Conservation (phyloP, 2,797 vertebrate species). For the Morus bassanus region DNA sequence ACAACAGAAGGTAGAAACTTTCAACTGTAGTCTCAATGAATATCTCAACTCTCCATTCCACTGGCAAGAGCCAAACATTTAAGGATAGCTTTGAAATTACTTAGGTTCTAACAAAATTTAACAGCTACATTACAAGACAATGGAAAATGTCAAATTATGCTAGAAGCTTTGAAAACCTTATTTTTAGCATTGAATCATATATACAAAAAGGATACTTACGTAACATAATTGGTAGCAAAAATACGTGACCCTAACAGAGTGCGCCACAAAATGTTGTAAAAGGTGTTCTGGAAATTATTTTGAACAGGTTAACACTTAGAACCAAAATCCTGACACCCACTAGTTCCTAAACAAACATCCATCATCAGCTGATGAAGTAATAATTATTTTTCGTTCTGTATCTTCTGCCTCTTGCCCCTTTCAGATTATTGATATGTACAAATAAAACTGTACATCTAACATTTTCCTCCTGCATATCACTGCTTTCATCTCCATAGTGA, state of each 20-base stretch:
- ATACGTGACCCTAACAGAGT: not conserved
- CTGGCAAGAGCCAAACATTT: not conserved
- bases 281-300: not conserved
- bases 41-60: not conserved
- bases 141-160: not conserved
- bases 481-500: not conserved
- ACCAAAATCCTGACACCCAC: not conserved
- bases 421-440: not conserved
- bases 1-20: not conserved
- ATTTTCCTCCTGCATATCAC: not conserved
- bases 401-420: not conserved
- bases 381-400: not conserved
- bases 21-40: not conserved
- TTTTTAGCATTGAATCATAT: not conserved
- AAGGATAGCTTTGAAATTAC: not conserved
- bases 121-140: not conserved
- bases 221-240: not conserved
- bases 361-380: not conserved
- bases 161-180: not conserved
- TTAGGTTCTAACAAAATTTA: not conserved
- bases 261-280: not conserved
- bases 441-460: not conserved
- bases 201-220: not conserved
- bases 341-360: not conserved
- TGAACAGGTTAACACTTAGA: not conserved